These are phyloP conservation scores for Falco berigora DNA, from an alignment of 2,797 vertebrate genomes.

Conservation along the genomic window DNA sequence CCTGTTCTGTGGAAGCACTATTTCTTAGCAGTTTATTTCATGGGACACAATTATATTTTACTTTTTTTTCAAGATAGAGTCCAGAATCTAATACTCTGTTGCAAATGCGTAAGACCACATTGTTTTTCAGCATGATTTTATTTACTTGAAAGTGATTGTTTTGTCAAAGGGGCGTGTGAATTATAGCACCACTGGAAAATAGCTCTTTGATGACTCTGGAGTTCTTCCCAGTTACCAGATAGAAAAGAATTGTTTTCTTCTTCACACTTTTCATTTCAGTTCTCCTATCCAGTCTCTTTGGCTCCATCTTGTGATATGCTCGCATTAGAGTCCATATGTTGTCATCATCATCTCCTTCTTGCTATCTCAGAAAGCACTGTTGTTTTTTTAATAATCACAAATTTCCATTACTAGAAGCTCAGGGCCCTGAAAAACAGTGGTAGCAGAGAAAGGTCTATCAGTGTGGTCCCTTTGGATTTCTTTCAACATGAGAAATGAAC, in stretches of 20 bases:
- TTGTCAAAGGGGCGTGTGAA: not conserved
- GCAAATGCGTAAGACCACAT: not conserved
- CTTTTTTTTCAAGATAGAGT: not conserved
- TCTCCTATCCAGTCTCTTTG: slow-evolving; percentile 52
- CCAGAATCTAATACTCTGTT: not conserved
- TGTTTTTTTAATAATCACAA: not conserved
- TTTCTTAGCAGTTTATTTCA: not conserved
- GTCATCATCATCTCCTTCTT: not conserved
- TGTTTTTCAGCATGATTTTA: not conserved
- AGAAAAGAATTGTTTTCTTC: not conserved
- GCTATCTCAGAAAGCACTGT: not conserved
- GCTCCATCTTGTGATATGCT: slow-evolving; percentile 65
- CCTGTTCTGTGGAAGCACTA: not conserved
- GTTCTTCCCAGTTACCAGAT: not conserved
- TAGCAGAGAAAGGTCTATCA: not conserved
- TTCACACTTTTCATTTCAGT: not conserved
- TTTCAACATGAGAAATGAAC: not conserved
- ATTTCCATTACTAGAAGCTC: not conserved
- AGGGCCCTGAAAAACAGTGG: not conserved
- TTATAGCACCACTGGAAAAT: not conserved
- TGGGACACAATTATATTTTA: not conserved
- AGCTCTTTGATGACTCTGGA: not conserved
- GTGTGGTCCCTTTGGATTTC: not conserved
- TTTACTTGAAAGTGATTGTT: not conserved
- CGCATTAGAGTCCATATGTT: not conserved